Evolutionary conservation across 2,113 vertebrate species (phyloP), one percentile per base, ranked within the genome.

Genomic region (Meriones unguiculatus): DNA sequence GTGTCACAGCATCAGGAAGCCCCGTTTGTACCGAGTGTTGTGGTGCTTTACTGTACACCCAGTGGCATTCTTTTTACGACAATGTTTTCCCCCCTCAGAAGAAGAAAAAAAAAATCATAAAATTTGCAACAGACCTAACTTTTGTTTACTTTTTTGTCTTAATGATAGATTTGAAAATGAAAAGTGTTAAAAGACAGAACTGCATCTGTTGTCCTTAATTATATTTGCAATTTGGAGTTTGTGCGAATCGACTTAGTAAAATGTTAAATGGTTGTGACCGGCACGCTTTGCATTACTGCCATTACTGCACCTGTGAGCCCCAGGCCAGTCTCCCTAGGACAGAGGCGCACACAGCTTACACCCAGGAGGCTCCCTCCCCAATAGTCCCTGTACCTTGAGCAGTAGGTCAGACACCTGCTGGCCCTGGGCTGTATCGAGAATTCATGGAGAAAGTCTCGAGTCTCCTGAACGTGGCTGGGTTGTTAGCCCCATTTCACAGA

Each of bases 211-310:
- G 98, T 98, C 98, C 97, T 98, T 98, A 98, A 98, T 98, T 98
- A 98, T 98, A 99, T 98, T 99, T 98, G 99, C 98, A 98, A 98
- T 98, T 98, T 99, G 99, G 98, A 98, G 99, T 99, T 98, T 95
- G 99, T 99, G 99, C 99, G 99, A 98, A 98, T 98, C 98, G 98
- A 99, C 99, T 99, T 99, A 99, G 99, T 99, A 99, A 99, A 99
- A 99, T 98, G 99, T 98, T 98, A 95, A 99, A 98, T 98, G 98
- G 98, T 98, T 98, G 65, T 50, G 90, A 92, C 86, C 92, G 92
- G 93, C 95, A 89, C 98, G 97, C 96, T 97, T 93, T 86, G 52
- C 90, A 87, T 98, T 95, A 20, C 52, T 98, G 91, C 70, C 90
- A 87, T 98, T 95, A 20, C 52, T 98, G 91, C 70, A 92, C 62